phyloP scores from a whole-genome alignment of 1,140 invertebrate genomes.

The Megalonaias nervosa region DNA sequence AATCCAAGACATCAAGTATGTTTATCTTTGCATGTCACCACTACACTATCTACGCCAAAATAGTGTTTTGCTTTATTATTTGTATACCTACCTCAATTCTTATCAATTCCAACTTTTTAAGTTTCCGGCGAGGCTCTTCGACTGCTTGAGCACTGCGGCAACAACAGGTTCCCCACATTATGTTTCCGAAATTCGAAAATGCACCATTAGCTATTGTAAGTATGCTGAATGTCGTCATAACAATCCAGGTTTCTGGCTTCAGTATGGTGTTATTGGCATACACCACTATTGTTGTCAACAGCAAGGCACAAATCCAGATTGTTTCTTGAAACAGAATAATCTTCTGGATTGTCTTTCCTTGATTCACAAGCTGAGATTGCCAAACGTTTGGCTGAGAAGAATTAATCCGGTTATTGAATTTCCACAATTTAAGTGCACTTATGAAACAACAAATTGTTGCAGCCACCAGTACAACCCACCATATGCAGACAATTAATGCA shows the following conservation, averaged over 20 bases:
- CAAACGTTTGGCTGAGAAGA: slow-evolving; percentile 53
- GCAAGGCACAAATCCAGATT: slow-evolving; percentile 10
- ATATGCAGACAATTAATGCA: slow-evolving; percentile 41
- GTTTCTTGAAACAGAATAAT: slow-evolving; percentile 36
- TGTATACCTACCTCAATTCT: slow-evolving; percentile 44
- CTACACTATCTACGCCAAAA: no score
- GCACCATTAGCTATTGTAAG: slow-evolving; percentile 32
- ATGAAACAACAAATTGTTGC: slow-evolving; percentile 35
- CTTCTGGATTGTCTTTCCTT: slow-evolving; percentile 34
- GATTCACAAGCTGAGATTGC: slow-evolving; percentile 47
- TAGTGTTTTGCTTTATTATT: no score
- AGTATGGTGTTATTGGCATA: slow-evolving; percentile 30
- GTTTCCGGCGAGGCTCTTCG: slow-evolving; percentile 50
- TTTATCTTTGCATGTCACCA: no score
- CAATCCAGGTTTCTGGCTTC: slow-evolving; percentile 44
- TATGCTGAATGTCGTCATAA: slow-evolving; percentile 31
- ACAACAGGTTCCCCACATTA: slow-evolving; percentile 45
- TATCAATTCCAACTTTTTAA: slow-evolving; percentile 55
- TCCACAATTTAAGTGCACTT: slow-evolving; percentile 43
- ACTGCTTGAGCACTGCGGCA: slow-evolving; percentile 32
- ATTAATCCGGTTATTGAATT: slow-evolving; percentile 46
- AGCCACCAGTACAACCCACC: slow-evolving; percentile 37
- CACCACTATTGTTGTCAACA: slow-evolving; percentile 41
- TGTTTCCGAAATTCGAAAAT: slow-evolving; percentile 31
- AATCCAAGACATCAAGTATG: no score